Evolutionary conservation across 2,888 invertebrate genomes (phyloP).

Genomic region (Strigamia crassipes): DNA sequence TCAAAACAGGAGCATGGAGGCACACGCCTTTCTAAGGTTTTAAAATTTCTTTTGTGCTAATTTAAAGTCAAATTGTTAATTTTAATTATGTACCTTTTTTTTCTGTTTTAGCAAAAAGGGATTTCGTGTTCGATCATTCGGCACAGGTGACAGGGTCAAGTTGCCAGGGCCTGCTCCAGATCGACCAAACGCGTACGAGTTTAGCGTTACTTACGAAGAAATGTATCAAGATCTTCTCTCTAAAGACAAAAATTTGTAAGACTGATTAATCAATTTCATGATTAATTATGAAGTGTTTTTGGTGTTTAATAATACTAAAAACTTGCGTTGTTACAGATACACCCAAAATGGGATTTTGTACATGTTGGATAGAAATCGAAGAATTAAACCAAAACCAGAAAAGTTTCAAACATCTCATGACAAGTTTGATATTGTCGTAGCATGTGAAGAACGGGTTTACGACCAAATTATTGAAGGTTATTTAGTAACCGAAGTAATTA

Average conservation of each 20-base stretch:
- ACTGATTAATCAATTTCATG: constrained; percentile 54
- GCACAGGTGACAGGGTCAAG: constrained; percentile 94
- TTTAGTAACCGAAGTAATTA: constrained; percentile 44
- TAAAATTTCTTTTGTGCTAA: constrained; percentile 39
- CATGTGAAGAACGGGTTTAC: constrained; percentile 97
- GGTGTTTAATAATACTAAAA: neutral
- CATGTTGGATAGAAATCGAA: constrained; percentile 95
- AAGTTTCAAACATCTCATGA: constrained; percentile 88
- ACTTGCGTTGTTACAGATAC: constrained; percentile 65
- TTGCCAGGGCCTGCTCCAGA: constrained; percentile 93
- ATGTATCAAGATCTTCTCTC: constrained; percentile 89
- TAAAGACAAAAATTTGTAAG: constrained; percentile 90
- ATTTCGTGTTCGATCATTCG: constrained; percentile 91
- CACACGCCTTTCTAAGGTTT: constrained; percentile 87
- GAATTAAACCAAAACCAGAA: constrained; percentile 93
- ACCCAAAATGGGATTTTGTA: constrained; percentile 97
- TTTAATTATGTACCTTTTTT: neutral
- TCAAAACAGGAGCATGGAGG: constrained; percentile 99
- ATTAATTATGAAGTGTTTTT: neutral
- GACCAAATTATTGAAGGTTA: constrained; percentile 94
- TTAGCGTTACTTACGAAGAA: constrained; percentile 91
- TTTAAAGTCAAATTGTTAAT: neutral
- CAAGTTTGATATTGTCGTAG: constrained; percentile 92
- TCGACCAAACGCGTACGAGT: constrained; percentile 93
- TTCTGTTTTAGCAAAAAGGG: constrained; percentile 82